Percentiles rank a stretch among this genome's conserved stretches.
Evolutionary conservation across 1,140 invertebrate genomes (phyloP).

Genomic region (Brachionus sp.): DNA sequence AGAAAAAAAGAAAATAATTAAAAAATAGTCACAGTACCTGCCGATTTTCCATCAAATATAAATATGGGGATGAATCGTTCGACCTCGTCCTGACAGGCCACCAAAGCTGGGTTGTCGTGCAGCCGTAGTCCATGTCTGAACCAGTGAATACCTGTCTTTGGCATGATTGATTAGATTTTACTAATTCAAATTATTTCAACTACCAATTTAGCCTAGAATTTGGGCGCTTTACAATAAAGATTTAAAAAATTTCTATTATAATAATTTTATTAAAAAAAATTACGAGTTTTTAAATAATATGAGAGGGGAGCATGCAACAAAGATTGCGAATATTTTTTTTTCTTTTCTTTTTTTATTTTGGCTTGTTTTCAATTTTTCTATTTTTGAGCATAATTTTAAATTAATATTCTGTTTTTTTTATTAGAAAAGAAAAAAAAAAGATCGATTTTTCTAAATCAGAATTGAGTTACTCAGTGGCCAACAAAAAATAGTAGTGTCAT

Average conservation of each 20-base stretch:
- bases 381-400: neutral
- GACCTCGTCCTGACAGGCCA: constrained; percentile 62
- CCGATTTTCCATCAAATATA: constrained; percentile 71
- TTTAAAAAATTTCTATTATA: neutral
- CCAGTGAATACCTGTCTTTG: constrained; percentile 63
- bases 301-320: neutral
- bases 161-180: neutral
- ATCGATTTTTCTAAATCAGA: neutral
- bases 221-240: neutral
- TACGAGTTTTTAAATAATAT: neutral
- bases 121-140: constrained; percentile 71
- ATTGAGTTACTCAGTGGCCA: too few species aligned
- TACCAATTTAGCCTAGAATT: neutral
- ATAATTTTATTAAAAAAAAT: neutral
- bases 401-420: neutral
- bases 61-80: constrained; percentile 65
- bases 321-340: neutral
- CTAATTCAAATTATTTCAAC: neutral
- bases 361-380: neutral
- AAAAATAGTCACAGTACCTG: constrained; percentile 55
- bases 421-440: neutral
- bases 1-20: neutral
- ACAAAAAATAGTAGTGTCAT: too few species aligned
- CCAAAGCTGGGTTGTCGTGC: constrained; percentile 71
- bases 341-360: neutral